Conservation (phyloP, 2,888 invertebrate species). For the Minunthozetes semirufus region DNA sequence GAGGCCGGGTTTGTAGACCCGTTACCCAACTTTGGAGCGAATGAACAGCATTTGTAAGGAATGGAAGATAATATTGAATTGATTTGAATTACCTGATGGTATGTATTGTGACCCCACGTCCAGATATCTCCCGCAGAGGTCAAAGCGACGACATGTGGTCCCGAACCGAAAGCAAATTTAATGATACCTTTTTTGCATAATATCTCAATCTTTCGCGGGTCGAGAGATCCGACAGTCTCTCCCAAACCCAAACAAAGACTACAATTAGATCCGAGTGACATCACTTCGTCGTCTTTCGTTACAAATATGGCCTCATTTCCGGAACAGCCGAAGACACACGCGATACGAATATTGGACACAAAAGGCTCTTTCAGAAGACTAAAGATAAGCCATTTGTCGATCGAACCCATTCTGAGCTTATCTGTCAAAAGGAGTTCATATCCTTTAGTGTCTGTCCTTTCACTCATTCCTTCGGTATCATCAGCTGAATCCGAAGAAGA, state of each 20-base stretch:
- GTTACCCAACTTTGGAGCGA: slow-evolving; percentile 52
- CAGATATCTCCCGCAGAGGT: slow-evolving; percentile 55
- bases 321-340: slow-evolving; percentile 56
- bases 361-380: slow-evolving; percentile 54
- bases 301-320: slow-evolving; percentile 58
- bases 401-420: slow-evolving; percentile 30
- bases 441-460: background rate
- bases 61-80: background rate
- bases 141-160: slow-evolving; percentile 57
- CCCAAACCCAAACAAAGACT: slow-evolving; percentile 56
- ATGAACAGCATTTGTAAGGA: background rate
- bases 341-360: slow-evolving; percentile 52
- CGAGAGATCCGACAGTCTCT: slow-evolving; percentile 51
- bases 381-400: slow-evolving; percentile 58
- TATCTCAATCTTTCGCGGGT: slow-evolving; percentile 41
- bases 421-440: background rate
- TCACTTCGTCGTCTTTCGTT: slow-evolving; percentile 56
- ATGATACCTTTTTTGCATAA: slow-evolving; percentile 47
- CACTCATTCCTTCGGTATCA: background rate
- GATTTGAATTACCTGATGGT: slow-evolving; percentile 41
- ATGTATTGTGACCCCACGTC: slow-evolving; percentile 58
- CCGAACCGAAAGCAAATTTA: slow-evolving; percentile 56
- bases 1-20: slow-evolving; percentile 55
- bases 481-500: background rate
- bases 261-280: slow-evolving; percentile 55